A percentile compares a stretch with the other conserved stretches of the same genome.
Evolutionary conservation across 2,888 invertebrate genomes (phyloP).

Genomic region (Antitype chi): DNA sequence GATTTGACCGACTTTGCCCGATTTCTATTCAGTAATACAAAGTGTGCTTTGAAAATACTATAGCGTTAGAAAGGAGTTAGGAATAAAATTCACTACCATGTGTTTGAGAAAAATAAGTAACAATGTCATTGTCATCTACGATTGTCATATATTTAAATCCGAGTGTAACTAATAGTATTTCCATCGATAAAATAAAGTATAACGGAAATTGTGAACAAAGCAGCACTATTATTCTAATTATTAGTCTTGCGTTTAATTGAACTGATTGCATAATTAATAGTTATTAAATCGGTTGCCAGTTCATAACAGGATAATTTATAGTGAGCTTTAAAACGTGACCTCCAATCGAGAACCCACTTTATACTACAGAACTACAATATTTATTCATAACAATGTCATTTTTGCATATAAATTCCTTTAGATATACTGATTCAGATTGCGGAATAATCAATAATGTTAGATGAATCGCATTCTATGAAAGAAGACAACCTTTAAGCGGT

Average conservation of each 20-base stretch:
- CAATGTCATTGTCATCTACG: not conserved
- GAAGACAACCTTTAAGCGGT: not conserved
- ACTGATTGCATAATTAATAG: slow-evolving; percentile 53
- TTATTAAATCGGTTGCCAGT: slow-evolving; percentile 30
- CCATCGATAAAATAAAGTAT: slow-evolving; percentile 6
- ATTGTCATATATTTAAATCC: not conserved
- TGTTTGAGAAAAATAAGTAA: not conserved
- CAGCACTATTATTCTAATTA: slow-evolving; percentile 30
- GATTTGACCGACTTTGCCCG: not conserved
- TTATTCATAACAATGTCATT: slow-evolving; percentile 21
- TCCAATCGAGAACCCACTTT: slow-evolving; percentile 13
- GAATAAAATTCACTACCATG: not conserved
- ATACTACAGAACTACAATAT: not conserved
- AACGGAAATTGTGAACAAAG: slow-evolving; percentile 6
- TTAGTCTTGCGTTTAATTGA: slow-evolving; percentile 52
- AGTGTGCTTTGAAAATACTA: not conserved
- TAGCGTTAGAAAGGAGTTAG: not conserved
- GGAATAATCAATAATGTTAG: slow-evolving; percentile 1
- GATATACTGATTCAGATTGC: too few species aligned
- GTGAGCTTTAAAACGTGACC: slow-evolving; percentile 29
- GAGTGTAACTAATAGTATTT: not conserved
- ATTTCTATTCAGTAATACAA: not conserved
- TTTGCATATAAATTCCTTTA: not conserved
- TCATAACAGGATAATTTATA: slow-evolving; percentile 38
- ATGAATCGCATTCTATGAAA: slow-evolving; percentile 7